Percentiles rank a stretch among this genome's conserved stretches.
Conservation (phyloP, 2,888 invertebrate species). For the Terebella lapidaria region DNA sequence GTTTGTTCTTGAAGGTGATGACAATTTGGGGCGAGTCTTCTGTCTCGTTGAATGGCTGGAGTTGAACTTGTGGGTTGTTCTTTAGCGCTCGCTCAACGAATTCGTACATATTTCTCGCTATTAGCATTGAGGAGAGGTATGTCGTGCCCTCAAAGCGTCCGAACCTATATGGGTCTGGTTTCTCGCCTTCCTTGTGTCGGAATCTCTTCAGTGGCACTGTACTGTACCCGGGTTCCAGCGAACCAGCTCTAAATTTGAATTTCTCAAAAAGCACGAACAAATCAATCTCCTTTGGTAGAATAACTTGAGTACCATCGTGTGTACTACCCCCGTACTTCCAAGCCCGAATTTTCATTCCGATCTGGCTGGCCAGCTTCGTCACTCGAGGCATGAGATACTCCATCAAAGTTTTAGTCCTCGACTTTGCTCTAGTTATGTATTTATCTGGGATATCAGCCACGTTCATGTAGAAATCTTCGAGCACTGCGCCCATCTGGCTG, state of each 20-base stretch:
- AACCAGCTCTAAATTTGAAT: background rate
- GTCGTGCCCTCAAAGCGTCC: conserved; percentile 30
- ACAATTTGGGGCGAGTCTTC: conserved; percentile 13
- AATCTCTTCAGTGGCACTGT: conserved; percentile 11
- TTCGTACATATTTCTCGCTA: conserved; percentile 29
- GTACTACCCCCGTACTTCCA: conserved; percentile 17
- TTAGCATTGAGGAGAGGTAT: conserved; percentile 32
- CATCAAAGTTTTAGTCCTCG: conserved; percentile 3
- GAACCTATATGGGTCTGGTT: conserved; percentile 10
- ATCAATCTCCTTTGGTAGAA: conserved; percentile 15
- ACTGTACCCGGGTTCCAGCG: conserved; percentile 15
- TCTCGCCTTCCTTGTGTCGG: conserved; percentile 3
- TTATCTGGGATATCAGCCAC: conserved; percentile 11
- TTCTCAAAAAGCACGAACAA: conserved; percentile 18
- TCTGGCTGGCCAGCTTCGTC: conserved; percentile 10
- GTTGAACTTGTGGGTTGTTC: conserved; percentile 4
- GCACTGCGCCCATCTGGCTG: conserved; percentile 1
- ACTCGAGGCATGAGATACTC: conserved; percentile 13
- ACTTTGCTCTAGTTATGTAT: conserved; percentile 2
- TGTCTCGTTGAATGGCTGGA: conserved; percentile 9
- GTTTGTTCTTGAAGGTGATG: conserved; percentile 7
- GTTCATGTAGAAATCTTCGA: conserved; percentile 18
- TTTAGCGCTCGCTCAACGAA: conserved; percentile 28
- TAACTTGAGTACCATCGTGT: conserved; percentile 16
- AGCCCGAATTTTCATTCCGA: conserved; percentile 15